Conservation (phyloP, 2,888 invertebrate genomes). For the Yponomeuta malinellus region DNA sequence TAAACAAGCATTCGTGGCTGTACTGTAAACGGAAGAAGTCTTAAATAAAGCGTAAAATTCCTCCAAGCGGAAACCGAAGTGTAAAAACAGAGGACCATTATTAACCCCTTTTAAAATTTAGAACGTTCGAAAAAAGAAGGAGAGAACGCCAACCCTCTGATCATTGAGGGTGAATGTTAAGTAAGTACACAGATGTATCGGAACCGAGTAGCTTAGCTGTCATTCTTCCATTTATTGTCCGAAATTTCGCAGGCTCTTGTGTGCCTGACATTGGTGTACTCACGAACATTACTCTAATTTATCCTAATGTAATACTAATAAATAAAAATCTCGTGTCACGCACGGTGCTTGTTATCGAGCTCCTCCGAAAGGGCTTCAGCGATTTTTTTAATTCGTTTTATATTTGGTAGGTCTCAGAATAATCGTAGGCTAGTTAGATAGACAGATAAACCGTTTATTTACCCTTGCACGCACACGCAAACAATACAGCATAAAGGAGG, state of each 20-base stretch:
- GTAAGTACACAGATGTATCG: constrained; percentile 29
- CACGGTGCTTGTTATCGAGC: no score
- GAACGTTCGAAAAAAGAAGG: constrained; percentile 5
- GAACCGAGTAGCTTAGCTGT: constrained; percentile 28
- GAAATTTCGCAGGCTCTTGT: background rate
- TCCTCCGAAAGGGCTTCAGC: no score
- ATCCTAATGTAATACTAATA: no score
- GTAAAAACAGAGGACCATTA: constrained; percentile 3
- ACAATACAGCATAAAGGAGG: no score
- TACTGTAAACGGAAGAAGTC: background rate
- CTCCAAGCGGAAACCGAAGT: background rate
- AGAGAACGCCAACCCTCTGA: constrained; percentile 18
- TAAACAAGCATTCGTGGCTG: background rate
- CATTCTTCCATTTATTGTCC: background rate
- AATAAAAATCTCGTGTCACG: no score
- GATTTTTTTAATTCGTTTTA: no score
- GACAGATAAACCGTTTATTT: no score
- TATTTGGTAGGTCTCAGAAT: no score
- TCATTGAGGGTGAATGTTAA: constrained; percentile 30
- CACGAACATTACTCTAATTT: no score
- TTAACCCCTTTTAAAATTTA: constrained; percentile 5
- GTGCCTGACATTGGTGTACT: background rate
- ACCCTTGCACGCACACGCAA: no score
- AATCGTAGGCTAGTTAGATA: no score
- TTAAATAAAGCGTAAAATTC: constrained; percentile 1